Conservation (phyloP, 2,888 invertebrate species). For the Drosophila mayaguana region DNA sequence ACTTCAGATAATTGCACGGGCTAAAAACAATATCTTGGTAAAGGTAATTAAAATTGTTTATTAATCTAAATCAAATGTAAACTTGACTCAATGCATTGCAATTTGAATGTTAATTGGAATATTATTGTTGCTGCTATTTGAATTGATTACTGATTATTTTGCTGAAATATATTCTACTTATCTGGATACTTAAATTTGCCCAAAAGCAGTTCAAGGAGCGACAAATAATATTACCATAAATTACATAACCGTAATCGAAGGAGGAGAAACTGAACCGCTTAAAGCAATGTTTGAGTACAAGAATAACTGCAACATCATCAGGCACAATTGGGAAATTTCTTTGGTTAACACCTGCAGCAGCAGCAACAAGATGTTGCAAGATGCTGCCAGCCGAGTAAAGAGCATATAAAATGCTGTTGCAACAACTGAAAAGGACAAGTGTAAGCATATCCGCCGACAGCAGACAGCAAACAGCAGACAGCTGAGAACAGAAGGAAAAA, state of each 20-base stretch:
- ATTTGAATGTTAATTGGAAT: too few relatives aligned
- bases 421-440: conserved; percentile 23
- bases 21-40: not conserved
- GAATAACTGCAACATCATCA: conserved; percentile 3
- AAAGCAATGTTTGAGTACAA: conserved; percentile 16
- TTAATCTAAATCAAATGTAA: not conserved
- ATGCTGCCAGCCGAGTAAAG: conserved; percentile 19
- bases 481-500: conserved; percentile 11
- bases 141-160: too few relatives aligned
- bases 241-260: not conserved
- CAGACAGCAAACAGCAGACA: not conserved
- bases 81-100: not conserved
- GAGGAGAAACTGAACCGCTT: conserved; percentile 9
- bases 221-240: not conserved
- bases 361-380: conserved; percentile 17
- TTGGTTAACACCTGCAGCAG: conserved; percentile 60
- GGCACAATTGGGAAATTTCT: conserved; percentile 62
- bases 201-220: too few relatives aligned
- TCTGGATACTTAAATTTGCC: not conserved
- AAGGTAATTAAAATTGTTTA: not conserved
- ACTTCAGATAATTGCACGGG: not conserved
- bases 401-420: conserved; percentile 23
- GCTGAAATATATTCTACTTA: not conserved
- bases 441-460: conserved; percentile 8
- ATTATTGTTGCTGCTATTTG: not conserved